Evolutionary conservation across 2,797 vertebrate species (phyloP), one percentile per base, ranked within the genome.

Genomic region (Eupleurogrammus muticus): DNA sequence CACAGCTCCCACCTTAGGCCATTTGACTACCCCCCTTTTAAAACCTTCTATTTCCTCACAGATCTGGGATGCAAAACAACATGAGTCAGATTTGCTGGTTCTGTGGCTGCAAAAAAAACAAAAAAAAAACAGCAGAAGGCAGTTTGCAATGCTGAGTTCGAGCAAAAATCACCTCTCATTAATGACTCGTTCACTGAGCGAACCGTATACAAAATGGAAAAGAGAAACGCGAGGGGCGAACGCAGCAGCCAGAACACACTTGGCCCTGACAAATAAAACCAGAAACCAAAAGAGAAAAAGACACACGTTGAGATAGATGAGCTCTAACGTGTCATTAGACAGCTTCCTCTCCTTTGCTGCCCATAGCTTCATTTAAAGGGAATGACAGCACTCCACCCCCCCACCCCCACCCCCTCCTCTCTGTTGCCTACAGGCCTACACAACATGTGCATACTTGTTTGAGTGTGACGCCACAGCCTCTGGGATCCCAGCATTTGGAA

Each of bases 281-380:
- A 70, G 23, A 53, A 59, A 79, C 49, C 48, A 23, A 71, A 83
- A 79, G 24, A 72, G 40, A 44, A 51, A 66, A 63, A 52, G 38
- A 60, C 21, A 66, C 55, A 62, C 36, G 57, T 42, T 58, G 63
- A 71, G 73, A 65, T 66, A 61, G 67, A 35, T 65, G 47, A 52
- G 65, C 62, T 63, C 21, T 20, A 65, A 74, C 58, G 0, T 72
- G 65, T 79, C 63, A 77, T 81, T 62, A 59, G 57, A 82, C 69
- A 57, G 46, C 67, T 67, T 63, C 46, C 32, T 66, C 70, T 57
- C 32, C 23, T 9, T 42, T 19, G 50, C 21, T 48, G 61, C 67
- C 28, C 21, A 49, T 0, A 4, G 47, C 50, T 51, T 57, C 0
- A 61, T 70, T 77, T 50, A 16, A 51, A 69, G 24, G 36, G 19